phyloP scores from a whole-genome alignment of 2,888 invertebrate genomes.

The Habroteleia sp. region DNA sequence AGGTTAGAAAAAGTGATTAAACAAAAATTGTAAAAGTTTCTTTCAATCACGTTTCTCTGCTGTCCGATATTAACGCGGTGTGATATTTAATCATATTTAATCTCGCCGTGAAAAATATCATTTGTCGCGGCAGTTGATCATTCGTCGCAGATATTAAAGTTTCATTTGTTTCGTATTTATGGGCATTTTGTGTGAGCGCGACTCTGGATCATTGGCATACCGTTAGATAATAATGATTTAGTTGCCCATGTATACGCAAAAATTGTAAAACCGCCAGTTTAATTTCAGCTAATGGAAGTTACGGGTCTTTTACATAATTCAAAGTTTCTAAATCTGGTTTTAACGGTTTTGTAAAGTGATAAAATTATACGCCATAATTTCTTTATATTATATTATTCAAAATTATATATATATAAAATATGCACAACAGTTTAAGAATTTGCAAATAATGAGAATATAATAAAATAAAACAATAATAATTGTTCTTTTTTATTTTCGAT shows the following conservation, averaged over 20 bases:
- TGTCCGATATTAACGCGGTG: no score
- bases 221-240: conserved; percentile 45
- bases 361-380: no score
- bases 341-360: background rate
- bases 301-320: conserved; percentile 44
- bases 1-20: no score
- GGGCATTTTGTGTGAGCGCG: conserved; percentile 17
- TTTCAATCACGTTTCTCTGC: no score
- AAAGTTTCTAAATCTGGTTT: conserved; percentile 38
- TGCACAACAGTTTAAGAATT: no score
- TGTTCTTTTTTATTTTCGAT: no score
- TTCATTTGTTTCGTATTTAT: conserved; percentile 39
- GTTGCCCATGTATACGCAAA: conserved; percentile 42
- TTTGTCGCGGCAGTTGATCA: conserved; percentile 35
- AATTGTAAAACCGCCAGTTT: conserved; percentile 36
- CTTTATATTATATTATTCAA: no score
- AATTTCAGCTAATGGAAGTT: conserved; percentile 35
- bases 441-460: no score
- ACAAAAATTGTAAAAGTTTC: no score
- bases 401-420: no score
- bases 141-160: conserved; percentile 22
- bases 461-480: no score
- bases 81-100: no score
- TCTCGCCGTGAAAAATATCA: conserved; percentile 36
- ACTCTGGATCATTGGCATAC: conserved; percentile 7